Evolutionary conservation across 2,888 invertebrate genomes (phyloP).

Genomic region (Drosophila buzzatii): DNA sequence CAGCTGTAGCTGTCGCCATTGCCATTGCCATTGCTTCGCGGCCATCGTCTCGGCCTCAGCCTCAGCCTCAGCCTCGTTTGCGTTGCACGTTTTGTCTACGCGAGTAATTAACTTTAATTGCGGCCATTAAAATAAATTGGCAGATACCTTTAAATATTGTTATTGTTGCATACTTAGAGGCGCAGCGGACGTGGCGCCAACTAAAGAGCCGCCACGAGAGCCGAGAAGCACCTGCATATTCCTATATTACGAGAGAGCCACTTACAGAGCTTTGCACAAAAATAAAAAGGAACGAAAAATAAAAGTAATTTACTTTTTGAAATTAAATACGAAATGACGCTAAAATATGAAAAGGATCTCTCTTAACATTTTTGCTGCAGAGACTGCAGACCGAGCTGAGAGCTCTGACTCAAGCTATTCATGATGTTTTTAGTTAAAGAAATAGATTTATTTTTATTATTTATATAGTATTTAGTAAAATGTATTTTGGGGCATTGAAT

Average conservation of each 20-base stretch:
- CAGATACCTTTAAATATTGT: slow-evolving; percentile 84
- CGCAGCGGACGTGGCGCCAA: slow-evolving; percentile 47
- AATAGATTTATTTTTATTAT: no score
- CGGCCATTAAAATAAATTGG: slow-evolving; percentile 84
- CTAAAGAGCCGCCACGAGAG: slow-evolving; percentile 9
- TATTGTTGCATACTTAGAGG: slow-evolving; percentile 79
- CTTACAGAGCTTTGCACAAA: slow-evolving; percentile 10
- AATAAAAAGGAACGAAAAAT: not conserved
- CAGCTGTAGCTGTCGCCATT: slow-evolving; percentile 36
- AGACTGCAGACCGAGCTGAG: no score
- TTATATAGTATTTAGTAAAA: no score
- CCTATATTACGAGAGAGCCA: slow-evolving; percentile 26
- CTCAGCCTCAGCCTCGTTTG: slow-evolving; percentile 13
- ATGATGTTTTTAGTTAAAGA: not conserved
- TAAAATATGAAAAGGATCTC: not conserved
- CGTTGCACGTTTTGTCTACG: slow-evolving; percentile 82
- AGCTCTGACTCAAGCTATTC: not conserved
- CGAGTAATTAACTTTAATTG: slow-evolving; percentile 85
- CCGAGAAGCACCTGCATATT: slow-evolving; percentile 22
- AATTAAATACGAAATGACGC: slow-evolving; percentile 9
- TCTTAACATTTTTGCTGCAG: slow-evolving; percentile 3
- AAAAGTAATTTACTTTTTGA: not conserved
- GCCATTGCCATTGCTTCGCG: slow-evolving; percentile 28
- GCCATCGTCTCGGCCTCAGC: slow-evolving; percentile 18
- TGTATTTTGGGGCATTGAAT: no score